Percentiles rank a stretch among this genome's conserved stretches.
phyloP scores from a whole-genome alignment of 2,797 vertebrate species.

The Sebastolobus alascanus region DNA sequence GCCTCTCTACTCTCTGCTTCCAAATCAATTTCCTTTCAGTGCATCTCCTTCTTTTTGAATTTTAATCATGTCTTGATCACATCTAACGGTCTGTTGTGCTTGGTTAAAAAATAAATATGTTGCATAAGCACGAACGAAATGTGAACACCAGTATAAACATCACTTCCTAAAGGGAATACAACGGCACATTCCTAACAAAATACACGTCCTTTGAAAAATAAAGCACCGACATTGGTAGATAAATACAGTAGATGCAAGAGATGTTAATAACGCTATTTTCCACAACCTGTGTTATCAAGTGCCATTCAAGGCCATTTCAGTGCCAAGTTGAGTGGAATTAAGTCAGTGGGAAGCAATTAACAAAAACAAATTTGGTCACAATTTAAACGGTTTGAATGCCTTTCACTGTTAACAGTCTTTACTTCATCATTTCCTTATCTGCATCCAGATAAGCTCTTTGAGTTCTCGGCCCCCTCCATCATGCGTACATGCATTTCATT shows the following conservation, averaged over 20 bases:
- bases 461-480: not conserved
- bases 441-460: not conserved
- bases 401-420: not conserved
- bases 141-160: not conserved
- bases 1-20: not conserved
- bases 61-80: not conserved
- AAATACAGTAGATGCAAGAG: not conserved
- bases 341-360: not conserved
- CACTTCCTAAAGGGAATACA: not conserved
- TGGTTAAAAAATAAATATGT: not conserved
- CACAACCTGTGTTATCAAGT: not conserved
- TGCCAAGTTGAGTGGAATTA: not conserved
- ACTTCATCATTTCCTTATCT: conserved; percentile 5
- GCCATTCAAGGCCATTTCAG: not conserved
- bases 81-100: not conserved
- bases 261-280: not conserved
- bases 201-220: not conserved
- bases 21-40: not conserved
- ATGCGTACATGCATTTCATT: not conserved
- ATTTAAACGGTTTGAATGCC: conserved; percentile 2
- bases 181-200: not conserved
- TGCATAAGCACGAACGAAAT: not conserved
- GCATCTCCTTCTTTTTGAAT: not conserved
- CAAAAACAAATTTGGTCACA: conserved; percentile 7
- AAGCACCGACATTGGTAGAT: not conserved